Evolutionary conservation across 2,888 invertebrate species (phyloP).

Genomic region (Rhingia rostrata): DNA sequence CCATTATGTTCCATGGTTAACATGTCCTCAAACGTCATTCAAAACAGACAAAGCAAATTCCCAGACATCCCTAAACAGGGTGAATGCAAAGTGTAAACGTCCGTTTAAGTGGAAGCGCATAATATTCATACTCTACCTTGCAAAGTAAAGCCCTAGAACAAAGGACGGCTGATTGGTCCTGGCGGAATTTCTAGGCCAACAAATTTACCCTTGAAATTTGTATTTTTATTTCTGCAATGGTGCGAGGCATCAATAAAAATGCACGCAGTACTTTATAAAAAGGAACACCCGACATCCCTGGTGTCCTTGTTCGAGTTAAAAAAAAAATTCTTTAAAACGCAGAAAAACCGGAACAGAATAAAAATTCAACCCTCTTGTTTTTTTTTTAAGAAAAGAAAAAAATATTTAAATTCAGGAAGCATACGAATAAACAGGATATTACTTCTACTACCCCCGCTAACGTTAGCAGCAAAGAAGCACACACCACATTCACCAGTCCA

Average conservation of each 20-base stretch:
- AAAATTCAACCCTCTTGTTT: constrained; percentile 51
- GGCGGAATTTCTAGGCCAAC: constrained; percentile 65
- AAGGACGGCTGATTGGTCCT: constrained; percentile 51
- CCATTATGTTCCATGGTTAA: no score
- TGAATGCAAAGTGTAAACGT: constrained; percentile 32
- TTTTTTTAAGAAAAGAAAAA: not conserved
- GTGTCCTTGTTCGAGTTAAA: constrained; percentile 22
- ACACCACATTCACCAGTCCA: constrained; percentile 12
- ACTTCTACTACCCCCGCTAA: constrained; percentile 42
- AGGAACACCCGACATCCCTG: constrained; percentile 4
- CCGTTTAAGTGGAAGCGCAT: not conserved
- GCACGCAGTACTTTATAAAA: not conserved
- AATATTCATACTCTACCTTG: not conserved
- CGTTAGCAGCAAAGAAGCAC: constrained; percentile 3
- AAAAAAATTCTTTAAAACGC: constrained; percentile 27
- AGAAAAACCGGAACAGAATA: constrained; percentile 42
- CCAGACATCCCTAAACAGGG: not conserved
- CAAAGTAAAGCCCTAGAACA: constrained; percentile 18
- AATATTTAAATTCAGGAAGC: constrained; percentile 69
- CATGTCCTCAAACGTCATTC: no score
- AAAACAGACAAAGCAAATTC: not conserved
- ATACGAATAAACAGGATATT: constrained; percentile 70
- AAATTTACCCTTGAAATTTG: constrained; percentile 59
- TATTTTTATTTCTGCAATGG: constrained; percentile 6
- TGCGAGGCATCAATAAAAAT: constrained; percentile 13